phyloP scores from a whole-genome alignment of 2,797 vertebrate genomes.

The Craterocephalus amniculus region DNA sequence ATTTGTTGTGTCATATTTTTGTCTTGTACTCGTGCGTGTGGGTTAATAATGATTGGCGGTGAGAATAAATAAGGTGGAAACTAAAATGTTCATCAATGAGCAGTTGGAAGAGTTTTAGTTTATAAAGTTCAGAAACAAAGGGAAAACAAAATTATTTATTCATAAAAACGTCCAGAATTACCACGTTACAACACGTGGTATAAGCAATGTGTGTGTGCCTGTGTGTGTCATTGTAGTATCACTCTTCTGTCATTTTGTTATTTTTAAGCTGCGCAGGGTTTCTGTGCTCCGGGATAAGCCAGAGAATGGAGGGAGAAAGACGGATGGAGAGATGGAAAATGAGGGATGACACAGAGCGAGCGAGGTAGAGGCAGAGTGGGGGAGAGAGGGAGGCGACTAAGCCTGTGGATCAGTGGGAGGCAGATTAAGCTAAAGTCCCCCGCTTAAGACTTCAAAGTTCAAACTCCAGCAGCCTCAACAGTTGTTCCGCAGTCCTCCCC shows the following conservation, averaged over 20 bases:
- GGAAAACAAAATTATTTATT: too few relatives aligned
- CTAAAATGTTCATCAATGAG: too few relatives aligned
- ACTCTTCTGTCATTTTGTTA: slow-evolving; percentile 55
- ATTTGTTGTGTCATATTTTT: too few relatives aligned
- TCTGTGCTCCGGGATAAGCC: slow-evolving; percentile 40
- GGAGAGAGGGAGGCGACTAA: slow-evolving; percentile 63
- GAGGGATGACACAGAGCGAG: slow-evolving; percentile 31
- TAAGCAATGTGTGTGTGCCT: neutral
- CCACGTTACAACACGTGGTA: too few relatives aligned
- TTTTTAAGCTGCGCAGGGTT: slow-evolving; percentile 60
- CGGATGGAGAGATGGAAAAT: slow-evolving; percentile 23
- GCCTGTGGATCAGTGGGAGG: slow-evolving; percentile 77
- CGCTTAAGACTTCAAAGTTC: slow-evolving; percentile 85
- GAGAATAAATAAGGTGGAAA: too few relatives aligned
- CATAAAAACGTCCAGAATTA: too few relatives aligned
- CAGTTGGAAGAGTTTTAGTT: too few relatives aligned
- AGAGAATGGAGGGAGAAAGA: slow-evolving; percentile 47
- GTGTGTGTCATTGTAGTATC: slow-evolving; percentile 22
- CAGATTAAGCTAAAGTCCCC: slow-evolving; percentile 82
- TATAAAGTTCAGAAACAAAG: too few relatives aligned
- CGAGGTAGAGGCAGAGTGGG: slow-evolving; percentile 27
- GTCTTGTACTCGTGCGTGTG: too few relatives aligned
- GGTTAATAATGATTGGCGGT: too few relatives aligned
- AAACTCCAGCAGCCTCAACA: slow-evolving; percentile 68
- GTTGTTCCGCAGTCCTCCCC: slow-evolving; percentile 56